These are phyloP conservation scores for Bubo blakistoni DNA, from an alignment of 2,113 vertebrate species.

Conservation along the genomic window DNA sequence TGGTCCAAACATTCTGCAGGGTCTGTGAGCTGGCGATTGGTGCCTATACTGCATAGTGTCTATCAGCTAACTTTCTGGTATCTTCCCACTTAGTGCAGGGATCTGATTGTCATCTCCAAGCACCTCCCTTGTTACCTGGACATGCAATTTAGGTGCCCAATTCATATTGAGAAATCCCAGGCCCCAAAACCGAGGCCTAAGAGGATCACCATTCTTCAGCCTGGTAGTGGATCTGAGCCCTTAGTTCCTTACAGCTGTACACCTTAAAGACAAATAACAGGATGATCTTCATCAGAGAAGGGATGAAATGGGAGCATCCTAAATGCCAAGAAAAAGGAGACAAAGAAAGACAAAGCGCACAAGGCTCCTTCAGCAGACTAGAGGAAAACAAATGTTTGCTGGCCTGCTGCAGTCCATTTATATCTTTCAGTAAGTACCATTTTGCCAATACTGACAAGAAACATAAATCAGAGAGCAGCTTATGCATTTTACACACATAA, in stretches of 20 bases:
- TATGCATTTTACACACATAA: background rate
- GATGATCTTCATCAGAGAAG: background rate
- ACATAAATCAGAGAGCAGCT: background rate
- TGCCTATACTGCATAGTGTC: background rate
- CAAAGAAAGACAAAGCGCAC: background rate
- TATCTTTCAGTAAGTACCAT: background rate
- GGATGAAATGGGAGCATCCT: background rate
- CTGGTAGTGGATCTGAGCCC: background rate
- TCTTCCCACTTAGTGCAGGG: background rate
- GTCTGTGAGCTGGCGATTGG: background rate
- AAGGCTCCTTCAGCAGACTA: background rate
- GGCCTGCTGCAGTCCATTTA: background rate
- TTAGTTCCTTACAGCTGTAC: background rate
- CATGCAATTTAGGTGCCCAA: background rate
- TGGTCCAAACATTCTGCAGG: background rate
- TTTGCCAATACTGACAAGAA: background rate
- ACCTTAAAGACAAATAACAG: background rate
- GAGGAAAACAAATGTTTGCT: background rate
- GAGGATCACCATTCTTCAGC: background rate
- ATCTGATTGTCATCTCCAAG: background rate
- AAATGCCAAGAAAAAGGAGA: background rate
- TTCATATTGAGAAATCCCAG: background rate
- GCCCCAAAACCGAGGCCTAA: background rate
- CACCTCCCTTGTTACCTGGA: background rate
- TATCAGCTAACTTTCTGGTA: background rate